Percentiles rank a stretch among this genome's conserved stretches.
These are phyloP conservation scores for Hexactinellida sp. DNA, from an alignment of 37 sponge, comb jelly and placozoan species.

Conservation along the genomic window DNA sequence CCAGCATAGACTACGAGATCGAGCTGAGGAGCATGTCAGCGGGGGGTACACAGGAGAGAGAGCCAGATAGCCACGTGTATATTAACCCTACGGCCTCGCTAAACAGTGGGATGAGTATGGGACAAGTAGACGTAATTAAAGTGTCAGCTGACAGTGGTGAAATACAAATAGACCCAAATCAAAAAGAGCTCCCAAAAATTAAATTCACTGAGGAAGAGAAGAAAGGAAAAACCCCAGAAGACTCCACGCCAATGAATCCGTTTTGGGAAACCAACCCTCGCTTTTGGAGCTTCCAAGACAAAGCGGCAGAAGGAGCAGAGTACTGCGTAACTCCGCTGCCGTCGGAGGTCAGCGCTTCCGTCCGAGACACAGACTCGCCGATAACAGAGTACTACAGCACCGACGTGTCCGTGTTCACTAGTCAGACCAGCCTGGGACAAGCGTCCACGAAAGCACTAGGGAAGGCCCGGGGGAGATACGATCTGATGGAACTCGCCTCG, in stretches of 20 bases:
- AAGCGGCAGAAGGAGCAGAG: neutral
- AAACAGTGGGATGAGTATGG: neutral
- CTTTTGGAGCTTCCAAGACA: neutral
- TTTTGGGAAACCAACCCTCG: conserved; percentile 1
- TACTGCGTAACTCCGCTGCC: neutral
- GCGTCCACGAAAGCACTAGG: neutral
- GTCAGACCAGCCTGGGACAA: neutral
- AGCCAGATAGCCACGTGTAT: neutral
- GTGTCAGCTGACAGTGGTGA: neutral
- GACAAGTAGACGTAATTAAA: neutral
- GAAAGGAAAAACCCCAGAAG: neutral
- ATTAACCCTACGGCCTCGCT: neutral
- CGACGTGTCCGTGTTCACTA: neutral
- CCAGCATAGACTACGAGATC: neutral
- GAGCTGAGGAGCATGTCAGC: neutral
- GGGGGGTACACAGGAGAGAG: neutral
- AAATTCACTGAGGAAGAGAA: neutral
- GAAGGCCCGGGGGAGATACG: neutral
- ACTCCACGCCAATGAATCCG: neutral
- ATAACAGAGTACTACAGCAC: neutral
- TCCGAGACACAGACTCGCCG: neutral
- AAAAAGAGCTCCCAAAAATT: neutral
- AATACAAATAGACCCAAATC: neutral
- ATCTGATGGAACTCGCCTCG: neutral
- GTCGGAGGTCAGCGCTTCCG: neutral